phyloP scores from a whole-genome alignment of 2,888 invertebrate species.

The Geotrupes spiniger region DNA sequence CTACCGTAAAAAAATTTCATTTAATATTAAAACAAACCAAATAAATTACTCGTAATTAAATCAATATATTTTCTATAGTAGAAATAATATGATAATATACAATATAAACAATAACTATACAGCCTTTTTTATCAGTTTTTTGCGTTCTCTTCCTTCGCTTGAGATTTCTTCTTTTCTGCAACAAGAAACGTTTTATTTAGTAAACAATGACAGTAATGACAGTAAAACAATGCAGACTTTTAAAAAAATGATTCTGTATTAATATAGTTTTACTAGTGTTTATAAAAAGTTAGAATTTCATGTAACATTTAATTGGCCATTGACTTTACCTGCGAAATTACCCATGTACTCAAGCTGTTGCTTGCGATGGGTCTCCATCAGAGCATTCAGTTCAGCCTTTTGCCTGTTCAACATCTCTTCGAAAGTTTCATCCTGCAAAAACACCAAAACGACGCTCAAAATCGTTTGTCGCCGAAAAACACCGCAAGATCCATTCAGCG shows the following conservation, averaged over 20 bases:
- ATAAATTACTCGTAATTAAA: slow-evolving; percentile 9
- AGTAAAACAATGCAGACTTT: too few relatives aligned
- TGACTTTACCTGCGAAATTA: slow-evolving; percentile 30
- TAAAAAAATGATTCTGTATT: background rate
- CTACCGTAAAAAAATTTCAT: too few relatives aligned
- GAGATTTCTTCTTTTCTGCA: slow-evolving; percentile 42
- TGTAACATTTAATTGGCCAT: too few relatives aligned
- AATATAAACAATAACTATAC: slow-evolving; percentile 49
- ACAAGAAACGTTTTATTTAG: slow-evolving; percentile 21
- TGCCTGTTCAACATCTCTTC: slow-evolving; percentile 53
- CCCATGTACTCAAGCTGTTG: slow-evolving; percentile 53
- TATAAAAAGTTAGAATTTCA: too few relatives aligned
- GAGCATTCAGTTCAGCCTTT: slow-evolving; percentile 55
- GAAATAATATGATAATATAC: slow-evolving; percentile 38
- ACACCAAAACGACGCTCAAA: background rate
- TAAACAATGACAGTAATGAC: background rate
- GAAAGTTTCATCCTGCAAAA: slow-evolving; percentile 48
- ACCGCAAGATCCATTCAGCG: background rate
- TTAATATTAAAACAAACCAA: background rate
- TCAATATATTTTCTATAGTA: slow-evolving; percentile 26
- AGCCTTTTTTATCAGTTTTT: slow-evolving; percentile 43
- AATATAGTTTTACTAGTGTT: background rate
- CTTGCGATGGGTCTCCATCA: slow-evolving; percentile 53
- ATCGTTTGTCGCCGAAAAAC: background rate
- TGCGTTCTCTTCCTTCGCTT: slow-evolving; percentile 27